Evolutionary conservation across 1,140 invertebrate genomes (phyloP).

Genomic region (Drosophila biarmipes): DNA sequence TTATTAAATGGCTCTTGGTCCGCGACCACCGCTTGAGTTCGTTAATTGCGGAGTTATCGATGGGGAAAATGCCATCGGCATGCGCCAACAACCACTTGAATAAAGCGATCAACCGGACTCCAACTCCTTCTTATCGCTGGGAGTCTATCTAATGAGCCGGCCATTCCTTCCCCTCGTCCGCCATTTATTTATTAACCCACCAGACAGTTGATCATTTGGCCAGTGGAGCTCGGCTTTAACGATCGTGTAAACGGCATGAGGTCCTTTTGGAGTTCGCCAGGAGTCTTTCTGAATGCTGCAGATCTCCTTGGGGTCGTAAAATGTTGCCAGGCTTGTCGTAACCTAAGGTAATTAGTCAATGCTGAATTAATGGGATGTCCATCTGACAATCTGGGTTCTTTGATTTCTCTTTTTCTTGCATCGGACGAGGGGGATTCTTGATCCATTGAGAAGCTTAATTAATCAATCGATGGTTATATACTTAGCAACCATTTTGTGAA

Average conservation of each 20-base stretch:
- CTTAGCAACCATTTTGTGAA: not conserved
- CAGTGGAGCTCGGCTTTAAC: constrained; percentile 21
- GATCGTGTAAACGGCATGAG: constrained; percentile 57
- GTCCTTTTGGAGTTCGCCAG: constrained; percentile 31
- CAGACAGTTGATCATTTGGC: constrained; percentile 56
- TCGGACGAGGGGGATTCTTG: not conserved
- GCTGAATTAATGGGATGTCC: constrained; percentile 41
- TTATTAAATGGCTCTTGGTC: constrained; percentile 60
- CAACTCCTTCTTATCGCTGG: constrained; percentile 25
- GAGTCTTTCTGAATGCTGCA: constrained; percentile 6
- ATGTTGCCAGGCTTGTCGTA: constrained; percentile 31
- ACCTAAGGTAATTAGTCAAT: constrained; percentile 72
- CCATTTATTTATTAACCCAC: constrained; percentile 63
- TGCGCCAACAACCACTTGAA: constrained; percentile 45
- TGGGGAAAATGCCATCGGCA: constrained; percentile 37
- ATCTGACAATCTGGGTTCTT: constrained; percentile 18
- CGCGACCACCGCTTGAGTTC: constrained; percentile 53
- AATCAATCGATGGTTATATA: constrained; percentile 6
- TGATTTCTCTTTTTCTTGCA: not conserved
- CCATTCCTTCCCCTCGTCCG: constrained; percentile 22
- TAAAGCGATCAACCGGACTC: constrained; percentile 46
- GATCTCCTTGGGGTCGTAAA: constrained; percentile 30
- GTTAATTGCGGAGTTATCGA: constrained; percentile 65
- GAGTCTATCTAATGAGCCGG: constrained; percentile 55
- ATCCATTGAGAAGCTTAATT: constrained; percentile 6